Evolutionary conservation across 2,113 vertebrate genomes (phyloP).

Genomic region (Antechinus flavipes): DNA sequence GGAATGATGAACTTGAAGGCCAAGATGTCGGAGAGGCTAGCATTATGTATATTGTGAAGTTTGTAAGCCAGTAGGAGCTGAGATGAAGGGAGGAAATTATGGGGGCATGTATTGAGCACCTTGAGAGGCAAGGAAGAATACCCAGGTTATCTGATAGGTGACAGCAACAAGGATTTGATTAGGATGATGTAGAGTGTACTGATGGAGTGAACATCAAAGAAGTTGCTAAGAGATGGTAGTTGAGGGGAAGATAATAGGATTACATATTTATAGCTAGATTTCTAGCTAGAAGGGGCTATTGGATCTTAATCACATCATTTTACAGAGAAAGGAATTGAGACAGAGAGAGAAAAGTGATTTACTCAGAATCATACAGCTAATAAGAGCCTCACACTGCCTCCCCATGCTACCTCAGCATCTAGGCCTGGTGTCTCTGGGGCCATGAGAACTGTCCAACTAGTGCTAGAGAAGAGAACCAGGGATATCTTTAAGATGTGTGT

Average conservation of each 20-base stretch:
- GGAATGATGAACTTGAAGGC: not conserved
- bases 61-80: not conserved
- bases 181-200: not conserved
- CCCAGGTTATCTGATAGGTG: not conserved
- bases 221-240: not conserved
- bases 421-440: not conserved
- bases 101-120: not conserved
- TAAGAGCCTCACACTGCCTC: not conserved
- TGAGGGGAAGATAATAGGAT: not conserved
- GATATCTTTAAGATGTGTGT: not conserved
- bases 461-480: not conserved
- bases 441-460: too few species aligned
- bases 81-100: not conserved
- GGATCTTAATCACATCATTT: not conserved
- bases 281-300: not conserved
- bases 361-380: not conserved
- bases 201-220: not conserved
- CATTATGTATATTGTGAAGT: not conserved
- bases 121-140: not conserved
- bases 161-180: not conserved
- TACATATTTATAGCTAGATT: not conserved
- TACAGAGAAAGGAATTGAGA: not conserved
- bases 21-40: not conserved
- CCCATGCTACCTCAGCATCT: not conserved
- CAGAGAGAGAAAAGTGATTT: not conserved